Conservation (phyloP, 2,113 vertebrate genomes). For the Cyanistes caeruleus region DNA sequence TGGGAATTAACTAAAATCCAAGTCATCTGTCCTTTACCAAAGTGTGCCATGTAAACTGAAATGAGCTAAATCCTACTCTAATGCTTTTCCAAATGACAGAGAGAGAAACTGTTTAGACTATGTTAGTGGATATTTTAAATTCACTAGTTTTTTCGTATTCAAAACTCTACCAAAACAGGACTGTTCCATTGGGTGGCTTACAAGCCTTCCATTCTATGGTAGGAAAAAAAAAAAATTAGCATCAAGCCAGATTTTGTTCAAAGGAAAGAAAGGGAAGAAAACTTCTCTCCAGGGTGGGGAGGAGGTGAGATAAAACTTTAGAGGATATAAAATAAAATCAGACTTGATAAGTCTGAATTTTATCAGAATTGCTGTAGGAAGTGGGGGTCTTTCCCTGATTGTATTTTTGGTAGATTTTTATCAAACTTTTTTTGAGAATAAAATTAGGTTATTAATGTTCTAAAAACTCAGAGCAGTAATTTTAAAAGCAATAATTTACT, state of each 20-base stretch:
- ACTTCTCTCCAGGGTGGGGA: neutral
- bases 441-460: conserved; percentile 19
- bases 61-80: neutral
- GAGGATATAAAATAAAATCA: neutral
- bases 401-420: conserved; percentile 21
- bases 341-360: neutral
- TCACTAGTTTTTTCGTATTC: neutral
- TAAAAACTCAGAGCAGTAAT: conserved; percentile 45
- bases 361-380: neutral
- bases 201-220: neutral
- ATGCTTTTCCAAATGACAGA: neutral
- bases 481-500: conserved; percentile 71
- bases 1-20: neutral
- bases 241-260: neutral
- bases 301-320: neutral
- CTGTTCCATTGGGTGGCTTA: neutral
- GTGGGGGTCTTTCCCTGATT: neutral
- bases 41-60: neutral
- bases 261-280: neutral
- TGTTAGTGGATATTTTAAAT: neutral
- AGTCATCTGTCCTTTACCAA: neutral
- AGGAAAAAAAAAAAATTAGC: neutral
- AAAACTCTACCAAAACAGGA: neutral
- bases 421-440: neutral
- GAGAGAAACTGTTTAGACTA: neutral